Conservation (phyloP, 2,797 vertebrate species). For the Rhinoraja longicauda region DNA sequence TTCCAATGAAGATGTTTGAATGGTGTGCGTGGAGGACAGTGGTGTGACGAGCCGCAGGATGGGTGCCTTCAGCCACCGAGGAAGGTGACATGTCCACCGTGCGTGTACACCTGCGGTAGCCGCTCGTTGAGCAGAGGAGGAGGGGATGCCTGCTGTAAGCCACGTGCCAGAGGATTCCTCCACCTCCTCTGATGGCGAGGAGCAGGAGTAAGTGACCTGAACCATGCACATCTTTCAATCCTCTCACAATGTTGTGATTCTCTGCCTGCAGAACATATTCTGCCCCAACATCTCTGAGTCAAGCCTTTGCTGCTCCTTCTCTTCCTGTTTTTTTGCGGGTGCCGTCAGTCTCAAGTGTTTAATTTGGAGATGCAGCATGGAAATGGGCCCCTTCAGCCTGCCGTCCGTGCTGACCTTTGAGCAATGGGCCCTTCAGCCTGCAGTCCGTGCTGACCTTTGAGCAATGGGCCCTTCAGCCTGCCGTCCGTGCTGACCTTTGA, state of each 20-base stretch:
- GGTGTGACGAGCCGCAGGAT: constrained; percentile 46
- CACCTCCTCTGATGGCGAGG: constrained; percentile 67
- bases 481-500: too few relatives aligned
- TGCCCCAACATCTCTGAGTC: background rate
- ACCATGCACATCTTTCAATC: background rate
- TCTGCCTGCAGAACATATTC: background rate
- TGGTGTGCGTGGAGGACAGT: constrained; percentile 44
- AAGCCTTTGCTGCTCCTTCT: background rate
- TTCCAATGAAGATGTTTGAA: background rate
- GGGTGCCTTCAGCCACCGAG: constrained; percentile 43
- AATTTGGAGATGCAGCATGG: too few relatives aligned
- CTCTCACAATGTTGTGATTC: too few relatives aligned
- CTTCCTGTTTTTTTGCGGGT: constrained; percentile 36
- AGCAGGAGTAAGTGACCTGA: constrained; percentile 57
- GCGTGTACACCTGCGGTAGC: background rate
- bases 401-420: too few relatives aligned
- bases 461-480: too few relatives aligned
- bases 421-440: too few relatives aligned
- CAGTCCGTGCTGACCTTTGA: too few relatives aligned
- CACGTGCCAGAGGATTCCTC: constrained; percentile 68
- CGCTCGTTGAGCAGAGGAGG: constrained; percentile 52
- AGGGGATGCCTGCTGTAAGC: constrained; percentile 74
- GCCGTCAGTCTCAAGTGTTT: constrained; percentile 47
- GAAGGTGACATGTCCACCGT: constrained; percentile 36
- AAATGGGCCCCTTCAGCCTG: too few relatives aligned